Percentiles rank a stretch among this genome's conserved stretches.
phyloP scores from a whole-genome alignment of 2,113 vertebrate species.

The Passer domesticus region DNA sequence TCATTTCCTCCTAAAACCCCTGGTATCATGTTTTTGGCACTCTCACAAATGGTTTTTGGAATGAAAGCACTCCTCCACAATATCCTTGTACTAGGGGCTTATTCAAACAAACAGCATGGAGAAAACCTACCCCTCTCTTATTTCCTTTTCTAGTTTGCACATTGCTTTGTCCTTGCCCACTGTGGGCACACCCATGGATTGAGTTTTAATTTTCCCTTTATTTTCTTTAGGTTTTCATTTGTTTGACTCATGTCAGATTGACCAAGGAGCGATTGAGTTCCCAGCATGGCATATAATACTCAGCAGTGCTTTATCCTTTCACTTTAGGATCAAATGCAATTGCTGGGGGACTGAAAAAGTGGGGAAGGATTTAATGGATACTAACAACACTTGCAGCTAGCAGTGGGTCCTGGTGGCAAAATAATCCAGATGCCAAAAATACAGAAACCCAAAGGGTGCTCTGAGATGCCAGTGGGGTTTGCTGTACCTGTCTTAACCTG shows the following conservation, averaged over 20 bases:
- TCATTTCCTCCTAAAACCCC: not conserved
- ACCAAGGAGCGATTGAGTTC: not conserved
- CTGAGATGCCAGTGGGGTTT: not conserved
- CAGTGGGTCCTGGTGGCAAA: not conserved
- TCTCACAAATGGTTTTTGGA: not conserved
- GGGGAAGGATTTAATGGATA: not conserved
- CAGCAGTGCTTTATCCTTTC: not conserved
- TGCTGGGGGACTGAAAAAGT: not conserved
- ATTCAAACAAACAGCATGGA: constrained; percentile 6
- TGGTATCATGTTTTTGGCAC: not conserved
- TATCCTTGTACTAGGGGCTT: not conserved
- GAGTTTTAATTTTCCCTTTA: not conserved
- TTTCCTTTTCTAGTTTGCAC: not conserved
- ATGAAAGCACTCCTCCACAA: not conserved
- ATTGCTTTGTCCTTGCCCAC: not conserved
- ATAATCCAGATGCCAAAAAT: not conserved
- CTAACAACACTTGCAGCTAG: not conserved
- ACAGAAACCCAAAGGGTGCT: not conserved
- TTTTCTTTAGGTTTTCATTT: not conserved
- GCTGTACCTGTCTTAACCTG: not conserved
- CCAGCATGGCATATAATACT: not conserved
- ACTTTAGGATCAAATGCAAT: not conserved
- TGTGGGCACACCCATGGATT: not conserved
- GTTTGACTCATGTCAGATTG: not conserved
- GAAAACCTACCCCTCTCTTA: not conserved